Base-by-base conservation (phyloP, 2,888 invertebrate species). In the Epinotia demarniana region DNA sequence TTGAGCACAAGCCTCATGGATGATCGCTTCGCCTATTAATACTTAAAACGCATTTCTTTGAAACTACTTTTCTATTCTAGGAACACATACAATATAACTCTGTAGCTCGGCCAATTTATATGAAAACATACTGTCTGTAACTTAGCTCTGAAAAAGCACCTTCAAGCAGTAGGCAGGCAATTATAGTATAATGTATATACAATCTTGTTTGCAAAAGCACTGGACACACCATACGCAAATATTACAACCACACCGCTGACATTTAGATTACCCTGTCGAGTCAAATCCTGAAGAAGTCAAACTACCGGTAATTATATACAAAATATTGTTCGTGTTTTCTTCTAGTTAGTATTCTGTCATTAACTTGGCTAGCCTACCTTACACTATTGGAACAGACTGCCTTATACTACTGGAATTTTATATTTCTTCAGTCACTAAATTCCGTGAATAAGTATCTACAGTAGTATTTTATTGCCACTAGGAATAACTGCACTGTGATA, bases 391-490 rank as follows among this genome's bases (percentile, higher is more conserved):
- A 9, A 53, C n/a, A 53, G 53, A 6, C 53, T 53, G 53, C 53
- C 53, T 53, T n/a, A 53, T n/a, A 53, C 53, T 53, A 53, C 53
- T 16, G 53, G 53, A 53, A 53, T 53, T 53, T 53, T n/a, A 53
- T 16, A 49, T n/a, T 53, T 53, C 53, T n/a, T 53, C 8, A 53
- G n/a, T 53, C 53, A 53, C 53, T 53, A 53, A 53, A 53, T 13
- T n/a, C 8, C 8, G 6, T n/a, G 6, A 53, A 53, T n/a, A 53
- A 53, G n/a, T 53, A 53, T n/a, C 49, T 13, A 53, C n/a, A 53
- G n/a, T 53, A 53, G 53, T n/a, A 53, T 53, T 53, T 53, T 53
- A 53, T 53, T 53, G 53, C 53, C 53, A 53, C 53, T 53, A 53
- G 53, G 6, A 53, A n/a, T 53, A 53, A 53, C 53, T 53, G 53